A percentile compares a stretch with the other conserved stretches of the same genome.
These are phyloP conservation scores for Nomada fabriciana DNA, from an alignment of 2,888 invertebrate species.

Conservation along the genomic window DNA sequence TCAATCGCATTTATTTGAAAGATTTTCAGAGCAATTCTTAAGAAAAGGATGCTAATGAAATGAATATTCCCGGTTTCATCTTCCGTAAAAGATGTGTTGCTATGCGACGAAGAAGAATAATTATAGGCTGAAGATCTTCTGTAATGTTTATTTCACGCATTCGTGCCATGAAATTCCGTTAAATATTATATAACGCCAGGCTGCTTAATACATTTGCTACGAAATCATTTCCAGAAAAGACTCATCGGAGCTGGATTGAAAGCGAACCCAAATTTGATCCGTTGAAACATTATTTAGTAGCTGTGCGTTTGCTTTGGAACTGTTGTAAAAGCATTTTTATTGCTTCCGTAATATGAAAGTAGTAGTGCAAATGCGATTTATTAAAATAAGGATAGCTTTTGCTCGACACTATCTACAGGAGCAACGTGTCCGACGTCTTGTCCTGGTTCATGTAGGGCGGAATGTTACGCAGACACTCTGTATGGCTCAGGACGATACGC, in stretches of 20 bases:
- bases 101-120: too few relatives aligned
- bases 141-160: too few relatives aligned
- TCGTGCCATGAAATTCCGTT: too few relatives aligned
- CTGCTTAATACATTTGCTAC: too few relatives aligned
- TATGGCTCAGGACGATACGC: conserved; percentile 78
- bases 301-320: conserved; percentile 6
- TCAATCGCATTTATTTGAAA: too few relatives aligned
- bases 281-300: not conserved
- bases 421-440: conserved; percentile 74
- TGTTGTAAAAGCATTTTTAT: not conserved
- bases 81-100: too few relatives aligned
- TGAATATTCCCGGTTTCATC: too few relatives aligned
- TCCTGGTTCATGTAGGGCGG: conserved; percentile 76
- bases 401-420: conserved; percentile 25
- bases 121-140: too few relatives aligned
- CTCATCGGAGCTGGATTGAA: not conserved
- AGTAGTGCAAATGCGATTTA: not conserved
- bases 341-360: not conserved
- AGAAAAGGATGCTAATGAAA: too few relatives aligned
- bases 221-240: too few relatives aligned
- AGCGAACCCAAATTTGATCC: not conserved
- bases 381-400: conserved; percentile 4
- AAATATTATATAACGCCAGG: too few relatives aligned
- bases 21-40: too few relatives aligned
- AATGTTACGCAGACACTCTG: conserved; percentile 76